Conservation (phyloP, 2,888 invertebrate genomes). For the Leptopterna dolabrata region DNA sequence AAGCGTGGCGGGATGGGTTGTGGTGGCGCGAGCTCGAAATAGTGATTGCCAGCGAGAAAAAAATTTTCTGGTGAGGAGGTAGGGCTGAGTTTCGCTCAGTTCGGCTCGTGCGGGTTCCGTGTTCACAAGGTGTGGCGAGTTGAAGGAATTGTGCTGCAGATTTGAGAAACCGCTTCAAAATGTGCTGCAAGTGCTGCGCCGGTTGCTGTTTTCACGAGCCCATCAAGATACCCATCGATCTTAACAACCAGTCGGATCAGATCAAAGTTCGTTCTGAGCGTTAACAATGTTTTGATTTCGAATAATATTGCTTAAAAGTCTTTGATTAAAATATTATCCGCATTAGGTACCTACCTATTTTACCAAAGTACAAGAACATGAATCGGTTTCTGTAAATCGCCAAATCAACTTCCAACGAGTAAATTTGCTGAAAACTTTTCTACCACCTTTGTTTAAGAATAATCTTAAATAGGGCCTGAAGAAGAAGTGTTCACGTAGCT, state of each 20-base stretch:
- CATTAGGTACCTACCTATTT: no score
- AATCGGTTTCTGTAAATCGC: no score
- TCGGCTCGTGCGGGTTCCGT: constrained; percentile 3
- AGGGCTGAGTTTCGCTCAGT: constrained; percentile 14
- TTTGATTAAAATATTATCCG: no score
- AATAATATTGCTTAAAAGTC: no score
- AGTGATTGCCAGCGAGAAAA: constrained; percentile 23
- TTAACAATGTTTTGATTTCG: neutral
- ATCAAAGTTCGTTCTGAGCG: constrained; percentile 75
- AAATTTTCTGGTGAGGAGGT: neutral
- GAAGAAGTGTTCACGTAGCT: no score
- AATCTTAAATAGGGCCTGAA: no score
- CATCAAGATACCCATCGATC: constrained; percentile 81
- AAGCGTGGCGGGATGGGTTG: constrained; percentile 34
- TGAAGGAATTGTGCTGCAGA: neutral
- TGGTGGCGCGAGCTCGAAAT: neutral
- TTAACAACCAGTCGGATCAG: constrained; percentile 80
- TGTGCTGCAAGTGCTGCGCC: constrained; percentile 59
- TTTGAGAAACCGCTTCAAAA: constrained; percentile 5
- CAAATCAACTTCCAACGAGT: no score
- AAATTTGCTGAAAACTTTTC: no score
- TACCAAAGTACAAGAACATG: no score
- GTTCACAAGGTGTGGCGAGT: neutral
- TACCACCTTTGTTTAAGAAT: no score
- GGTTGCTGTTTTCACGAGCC: constrained; percentile 68